These are phyloP conservation scores for Gisinianus flammeolus DNA, from an alignment of 2,888 invertebrate genomes.

Conservation along the genomic window DNA sequence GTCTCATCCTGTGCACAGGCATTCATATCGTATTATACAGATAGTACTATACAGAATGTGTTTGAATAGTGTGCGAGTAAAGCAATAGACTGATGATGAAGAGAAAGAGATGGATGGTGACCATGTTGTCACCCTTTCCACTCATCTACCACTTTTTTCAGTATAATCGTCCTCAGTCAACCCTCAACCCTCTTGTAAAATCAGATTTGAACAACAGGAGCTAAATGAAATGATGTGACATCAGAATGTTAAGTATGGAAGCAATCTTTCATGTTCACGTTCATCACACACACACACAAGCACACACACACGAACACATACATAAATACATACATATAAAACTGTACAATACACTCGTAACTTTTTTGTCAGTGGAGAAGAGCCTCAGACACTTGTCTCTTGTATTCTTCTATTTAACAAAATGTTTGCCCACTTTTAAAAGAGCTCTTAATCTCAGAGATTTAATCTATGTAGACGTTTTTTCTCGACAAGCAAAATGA, in stretches of 20 bases:
- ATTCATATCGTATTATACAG: too few species aligned
- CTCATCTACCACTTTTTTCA: background rate
- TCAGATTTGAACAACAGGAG: constrained; percentile 8
- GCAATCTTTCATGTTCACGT: background rate
- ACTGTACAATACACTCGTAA: too few species aligned
- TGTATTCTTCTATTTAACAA: constrained; percentile 7
- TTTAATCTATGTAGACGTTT: background rate
- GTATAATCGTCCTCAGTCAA: background rate
- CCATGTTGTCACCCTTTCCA: constrained; percentile 19
- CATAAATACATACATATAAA: too few species aligned
- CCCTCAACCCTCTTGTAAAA: constrained; percentile 23
- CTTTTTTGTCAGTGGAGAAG: too few species aligned
- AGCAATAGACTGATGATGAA: too few species aligned
- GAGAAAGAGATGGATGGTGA: too few species aligned
- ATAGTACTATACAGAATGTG: too few species aligned
- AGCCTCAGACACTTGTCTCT: background rate
- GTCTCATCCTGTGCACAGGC: too few species aligned
- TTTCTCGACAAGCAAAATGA: background rate
- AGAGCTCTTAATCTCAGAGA: constrained; percentile 29
- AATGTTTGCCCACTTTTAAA: constrained; percentile 31
- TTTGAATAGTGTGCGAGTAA: too few species aligned
- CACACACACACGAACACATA: background rate
- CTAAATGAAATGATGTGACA: constrained; percentile 30
- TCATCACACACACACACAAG: background rate
- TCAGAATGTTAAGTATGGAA: constrained; percentile 26